Conservation (phyloP, 2,888 invertebrate genomes). For the Trisateles emortualis region DNA sequence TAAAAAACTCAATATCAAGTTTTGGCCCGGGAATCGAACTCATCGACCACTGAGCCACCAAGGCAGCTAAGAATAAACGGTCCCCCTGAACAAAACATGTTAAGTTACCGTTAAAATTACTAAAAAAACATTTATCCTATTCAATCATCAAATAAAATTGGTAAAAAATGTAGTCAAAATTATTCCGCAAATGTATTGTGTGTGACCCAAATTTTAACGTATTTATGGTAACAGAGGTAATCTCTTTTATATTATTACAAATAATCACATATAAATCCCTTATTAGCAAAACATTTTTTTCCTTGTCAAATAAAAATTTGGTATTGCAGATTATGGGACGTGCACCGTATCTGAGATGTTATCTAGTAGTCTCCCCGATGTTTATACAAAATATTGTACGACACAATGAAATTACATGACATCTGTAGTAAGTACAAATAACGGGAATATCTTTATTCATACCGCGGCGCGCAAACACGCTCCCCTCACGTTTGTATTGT, state of each 20-base stretch:
- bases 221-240: constrained; percentile 69
- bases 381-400: constrained; percentile 85
- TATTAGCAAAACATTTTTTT: constrained; percentile 70
- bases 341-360: constrained; percentile 79
- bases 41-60: no score
- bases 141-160: constrained; percentile 23
- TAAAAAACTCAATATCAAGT: no score
- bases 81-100: not conserved
- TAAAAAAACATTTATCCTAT: constrained; percentile 17
- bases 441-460: constrained; percentile 87
- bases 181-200: constrained; percentile 43
- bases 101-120: constrained; percentile 1
- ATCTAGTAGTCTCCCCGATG: constrained; percentile 82
- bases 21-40: no score
- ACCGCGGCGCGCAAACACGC: constrained; percentile 77
- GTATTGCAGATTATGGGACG: constrained; percentile 69
- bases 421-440: constrained; percentile 86
- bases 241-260: constrained; percentile 75
- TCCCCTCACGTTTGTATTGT: constrained; percentile 78
- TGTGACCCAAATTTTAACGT: constrained; percentile 57
- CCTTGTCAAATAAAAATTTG: constrained; percentile 70
- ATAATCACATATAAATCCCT: constrained; percentile 76
- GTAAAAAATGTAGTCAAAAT: constrained; percentile 39
- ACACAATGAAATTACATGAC: constrained; percentile 87
- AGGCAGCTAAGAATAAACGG: no score